A percentile compares a stretch with the other conserved stretches of the same genome.
Conservation (phyloP, 2,113 vertebrate species). For the Myrmecophaga tridactyla region DNA sequence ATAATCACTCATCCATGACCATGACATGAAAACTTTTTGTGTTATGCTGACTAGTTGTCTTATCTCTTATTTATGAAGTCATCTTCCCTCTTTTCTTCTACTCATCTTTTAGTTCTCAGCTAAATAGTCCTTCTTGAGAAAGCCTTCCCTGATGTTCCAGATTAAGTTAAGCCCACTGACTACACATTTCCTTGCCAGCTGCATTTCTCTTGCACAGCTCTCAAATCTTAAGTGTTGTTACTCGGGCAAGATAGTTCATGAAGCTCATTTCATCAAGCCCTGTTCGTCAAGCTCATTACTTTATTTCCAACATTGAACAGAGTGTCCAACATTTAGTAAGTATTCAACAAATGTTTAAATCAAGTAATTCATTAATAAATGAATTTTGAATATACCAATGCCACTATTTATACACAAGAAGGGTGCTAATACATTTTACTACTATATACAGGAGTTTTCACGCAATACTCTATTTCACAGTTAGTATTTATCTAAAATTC, state of each 20-base stretch:
- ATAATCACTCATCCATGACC: neutral
- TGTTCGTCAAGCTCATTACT: neutral
- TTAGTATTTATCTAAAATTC: conserved; percentile 9
- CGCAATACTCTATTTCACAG: neutral
- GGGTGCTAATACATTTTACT: neutral
- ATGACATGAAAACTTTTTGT: neutral
- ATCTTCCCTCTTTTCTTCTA: neutral
- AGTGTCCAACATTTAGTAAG: neutral
- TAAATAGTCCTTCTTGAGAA: neutral
- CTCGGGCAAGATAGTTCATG: neutral
- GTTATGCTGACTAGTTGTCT: neutral
- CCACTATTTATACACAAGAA: neutral
- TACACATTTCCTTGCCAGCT: neutral
- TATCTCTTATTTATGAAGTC: neutral
- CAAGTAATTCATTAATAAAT: neutral
- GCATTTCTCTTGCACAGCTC: neutral
- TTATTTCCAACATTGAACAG: neutral
- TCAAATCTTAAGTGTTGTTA: neutral
- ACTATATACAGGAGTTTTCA: neutral
- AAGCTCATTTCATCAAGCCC: neutral
- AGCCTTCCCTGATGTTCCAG: neutral
- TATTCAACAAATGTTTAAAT: neutral
- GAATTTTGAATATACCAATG: neutral
- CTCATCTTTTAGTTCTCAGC: neutral
- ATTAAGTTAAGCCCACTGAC: neutral